These are phyloP conservation scores for Pygoscelis antarcticus DNA, from an alignment of 2,113 vertebrate genomes.

Conservation along the genomic window DNA sequence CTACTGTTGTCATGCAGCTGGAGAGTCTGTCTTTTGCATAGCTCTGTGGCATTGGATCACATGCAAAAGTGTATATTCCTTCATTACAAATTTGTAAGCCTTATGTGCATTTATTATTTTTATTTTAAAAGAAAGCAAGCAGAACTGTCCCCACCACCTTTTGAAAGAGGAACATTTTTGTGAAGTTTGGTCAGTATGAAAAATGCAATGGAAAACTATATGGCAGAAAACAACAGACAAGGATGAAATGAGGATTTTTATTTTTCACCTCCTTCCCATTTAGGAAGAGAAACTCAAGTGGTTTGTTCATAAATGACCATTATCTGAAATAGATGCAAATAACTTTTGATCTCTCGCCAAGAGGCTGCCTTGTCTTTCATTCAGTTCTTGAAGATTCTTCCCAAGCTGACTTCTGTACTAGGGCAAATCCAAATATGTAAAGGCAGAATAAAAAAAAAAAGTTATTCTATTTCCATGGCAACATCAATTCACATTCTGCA, in stretches of 20 bases:
- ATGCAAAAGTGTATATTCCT: neutral
- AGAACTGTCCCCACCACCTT: neutral
- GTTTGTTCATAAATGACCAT: neutral
- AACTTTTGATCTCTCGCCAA: neutral
- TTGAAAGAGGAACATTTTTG: neutral
- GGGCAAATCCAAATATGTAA: constrained; percentile 50
- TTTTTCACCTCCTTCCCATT: neutral
- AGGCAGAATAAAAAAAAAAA: constrained; percentile 39
- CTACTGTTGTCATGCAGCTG: neutral
- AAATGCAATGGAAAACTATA: neutral
- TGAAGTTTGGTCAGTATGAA: neutral
- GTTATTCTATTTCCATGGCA: constrained; percentile 82
- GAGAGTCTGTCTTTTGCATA: neutral
- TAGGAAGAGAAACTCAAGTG: neutral
- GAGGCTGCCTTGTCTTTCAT: neutral
- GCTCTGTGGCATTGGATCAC: neutral
- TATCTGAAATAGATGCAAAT: neutral
- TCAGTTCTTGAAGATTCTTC: neutral
- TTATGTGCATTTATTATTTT: neutral
- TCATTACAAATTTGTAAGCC: neutral
- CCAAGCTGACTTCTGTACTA: constrained; percentile 16
- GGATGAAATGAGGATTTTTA: neutral
- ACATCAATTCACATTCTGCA: constrained; percentile 85
- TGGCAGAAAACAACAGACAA: neutral
- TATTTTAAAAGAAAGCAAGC: neutral